Evolutionary conservation across 2,888 invertebrate genomes (phyloP).

Genomic region (Diaperis boleti): DNA sequence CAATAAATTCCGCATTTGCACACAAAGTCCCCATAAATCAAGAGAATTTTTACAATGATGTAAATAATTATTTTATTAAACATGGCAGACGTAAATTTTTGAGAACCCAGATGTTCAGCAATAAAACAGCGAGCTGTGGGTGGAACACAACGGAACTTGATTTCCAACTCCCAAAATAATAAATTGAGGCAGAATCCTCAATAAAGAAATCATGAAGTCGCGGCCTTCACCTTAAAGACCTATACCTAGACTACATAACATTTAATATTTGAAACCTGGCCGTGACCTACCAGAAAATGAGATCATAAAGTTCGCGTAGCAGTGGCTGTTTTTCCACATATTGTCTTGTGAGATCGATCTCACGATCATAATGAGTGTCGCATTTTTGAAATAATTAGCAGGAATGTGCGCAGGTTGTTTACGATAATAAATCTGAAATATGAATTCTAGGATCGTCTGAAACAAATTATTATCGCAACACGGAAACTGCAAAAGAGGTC

Average conservation of each 20-base stretch:
- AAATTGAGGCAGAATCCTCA: constrained; percentile 32
- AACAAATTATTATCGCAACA: constrained; percentile 24
- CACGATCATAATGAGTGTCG: no score
- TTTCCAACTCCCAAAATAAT: constrained; percentile 39
- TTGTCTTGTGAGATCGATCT: no score
- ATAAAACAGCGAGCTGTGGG: constrained; percentile 44
- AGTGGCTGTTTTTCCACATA: no score
- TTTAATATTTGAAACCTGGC: no score
- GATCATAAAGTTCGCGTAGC: no score
- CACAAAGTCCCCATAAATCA: constrained; percentile 35
- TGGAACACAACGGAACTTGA: constrained; percentile 42
- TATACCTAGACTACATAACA: no score
- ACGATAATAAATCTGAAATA: constrained; percentile 3
- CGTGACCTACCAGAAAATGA: no score
- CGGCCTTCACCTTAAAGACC: constrained; percentile 26
- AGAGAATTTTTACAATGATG: constrained; percentile 18
- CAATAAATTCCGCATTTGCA: constrained; percentile 34
- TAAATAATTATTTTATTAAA: constrained; percentile 27
- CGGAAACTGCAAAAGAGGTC: constrained; percentile 36
- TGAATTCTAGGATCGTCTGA: background rate
- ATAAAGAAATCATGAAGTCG: constrained; percentile 3
- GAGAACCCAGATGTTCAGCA: constrained; percentile 39
- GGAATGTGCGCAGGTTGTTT: no score
- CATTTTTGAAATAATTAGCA: no score
- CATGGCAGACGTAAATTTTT: constrained; percentile 8